These are phyloP conservation scores for Sinotaia quadrata DNA, from an alignment of 2,888 invertebrate genomes.

Conservation along the genomic window DNA sequence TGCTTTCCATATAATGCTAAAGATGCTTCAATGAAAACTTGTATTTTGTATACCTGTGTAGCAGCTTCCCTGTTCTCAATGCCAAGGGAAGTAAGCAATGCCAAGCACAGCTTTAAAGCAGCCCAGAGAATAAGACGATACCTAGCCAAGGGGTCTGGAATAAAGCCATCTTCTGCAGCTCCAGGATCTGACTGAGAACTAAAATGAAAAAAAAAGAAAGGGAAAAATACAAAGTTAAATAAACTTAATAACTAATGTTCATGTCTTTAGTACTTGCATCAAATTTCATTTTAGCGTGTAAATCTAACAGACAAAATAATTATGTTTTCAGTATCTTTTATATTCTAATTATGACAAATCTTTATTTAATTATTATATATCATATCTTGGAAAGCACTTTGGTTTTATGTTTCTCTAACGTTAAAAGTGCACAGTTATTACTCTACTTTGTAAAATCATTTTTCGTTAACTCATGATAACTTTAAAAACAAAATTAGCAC, in stretches of 20 bases:
- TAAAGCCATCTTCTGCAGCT: conserved; percentile 57
- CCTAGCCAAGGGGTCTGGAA: conserved; percentile 79
- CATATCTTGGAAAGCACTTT: no score
- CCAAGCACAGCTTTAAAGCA: conserved; percentile 85
- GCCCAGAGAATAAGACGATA: conserved; percentile 89
- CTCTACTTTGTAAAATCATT: no score
- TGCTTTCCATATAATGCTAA: no score
- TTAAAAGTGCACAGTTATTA: no score
- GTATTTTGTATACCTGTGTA: conserved; percentile 80
- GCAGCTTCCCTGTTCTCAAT: conserved; percentile 87
- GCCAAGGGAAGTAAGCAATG: conserved; percentile 86
- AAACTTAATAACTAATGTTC: not conserved
- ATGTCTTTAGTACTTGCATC: not conserved
- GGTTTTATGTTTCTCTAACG: no score
- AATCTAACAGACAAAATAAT: no score
- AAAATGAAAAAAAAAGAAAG: not conserved
- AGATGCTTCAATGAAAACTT: no score
- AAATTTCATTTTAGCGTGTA: not conserved
- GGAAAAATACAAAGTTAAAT: not conserved
- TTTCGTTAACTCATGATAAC: no score
- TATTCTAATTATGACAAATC: no score
- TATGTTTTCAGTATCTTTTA: no score
- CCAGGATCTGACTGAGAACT: conserved; percentile 22
- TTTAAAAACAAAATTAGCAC: no score
- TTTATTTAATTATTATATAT: no score